Evolutionary conservation across 2,888 invertebrate species (phyloP), one percentile per base, ranked within the genome.

Genomic region (Bhutanitis thaidina): DNA sequence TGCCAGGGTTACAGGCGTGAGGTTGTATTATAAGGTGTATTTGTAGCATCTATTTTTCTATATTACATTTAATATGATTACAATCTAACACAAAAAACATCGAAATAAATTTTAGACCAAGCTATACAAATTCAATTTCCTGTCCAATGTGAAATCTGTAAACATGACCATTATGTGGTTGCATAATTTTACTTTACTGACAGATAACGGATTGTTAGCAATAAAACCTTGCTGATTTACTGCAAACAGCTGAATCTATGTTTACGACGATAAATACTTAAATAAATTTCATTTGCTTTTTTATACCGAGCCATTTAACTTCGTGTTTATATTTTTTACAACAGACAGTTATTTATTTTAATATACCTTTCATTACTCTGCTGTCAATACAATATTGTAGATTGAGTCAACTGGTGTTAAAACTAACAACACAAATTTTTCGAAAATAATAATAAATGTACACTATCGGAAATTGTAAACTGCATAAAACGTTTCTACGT

Each of bases 211-310:
- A 71, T 70, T 57, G 70, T 62, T 53, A 45, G 70, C 65, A 61
- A 69, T 77, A 76, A 76, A 77, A 69, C 45, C 53, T 50, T 58
- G 25, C 62, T 69, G 74, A 74, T 78, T 76, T 74, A 74, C 62
- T 58, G 66, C 63, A 52, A 67, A 73, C 71, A 72, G 70, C 71
- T 77, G 72, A 70, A 71, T 45, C 41, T 49, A 14, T 49, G 45
- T 54, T 51, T 52, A 54, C 27, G 38, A 32, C 49, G 36, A 43
- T 40, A 47, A 51, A 49, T 56, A 56, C 51, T 39, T 32, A 13
- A 37, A 39, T 37, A 40, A 40, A 43, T 35, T 43, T 38, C 20
- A 53, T 44, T 40, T 10, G 14, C 20, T 36, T 39, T 43, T 48
- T 43, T 47, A 13, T n/a, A 36, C 27, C 14, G 16, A 9, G 9